These are phyloP conservation scores for Dioctria rufipes DNA, from an alignment of 2,888 invertebrate genomes.

Conservation along the genomic window DNA sequence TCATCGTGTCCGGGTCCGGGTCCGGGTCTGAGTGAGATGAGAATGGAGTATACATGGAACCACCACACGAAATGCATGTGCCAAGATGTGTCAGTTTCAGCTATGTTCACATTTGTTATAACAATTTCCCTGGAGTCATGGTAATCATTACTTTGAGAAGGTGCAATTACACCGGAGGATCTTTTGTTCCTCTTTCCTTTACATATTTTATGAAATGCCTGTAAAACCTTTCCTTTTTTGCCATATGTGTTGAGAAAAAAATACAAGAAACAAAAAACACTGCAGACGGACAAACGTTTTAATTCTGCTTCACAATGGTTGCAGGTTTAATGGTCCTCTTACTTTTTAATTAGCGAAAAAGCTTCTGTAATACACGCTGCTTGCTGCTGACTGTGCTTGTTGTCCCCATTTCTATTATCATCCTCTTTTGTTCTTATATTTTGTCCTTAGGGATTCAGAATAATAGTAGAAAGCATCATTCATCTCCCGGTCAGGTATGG, in stretches of 20 bases:
- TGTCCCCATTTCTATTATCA: not conserved
- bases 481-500: not conserved
- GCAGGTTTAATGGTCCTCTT: constrained; percentile 12
- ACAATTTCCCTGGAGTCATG: not conserved
- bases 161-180: constrained; percentile 1
- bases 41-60: not conserved
- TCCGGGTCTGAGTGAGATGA: not conserved
- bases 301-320: constrained; percentile 1
- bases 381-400: not conserved
- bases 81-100: constrained; percentile 3
- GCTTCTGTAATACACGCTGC: not conserved
- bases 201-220: not conserved
- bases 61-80: not conserved
- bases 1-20: not conserved
- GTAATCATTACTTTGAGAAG: not conserved
- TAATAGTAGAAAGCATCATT: not conserved
- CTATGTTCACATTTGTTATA: not conserved
- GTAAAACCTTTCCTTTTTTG: not conserved
- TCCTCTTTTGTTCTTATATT: not conserved
- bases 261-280: not conserved
- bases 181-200: not conserved
- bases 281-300: constrained; percentile 21
- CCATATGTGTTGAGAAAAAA: not conserved
- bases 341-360: constrained; percentile 19
- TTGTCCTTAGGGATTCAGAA: not conserved